phyloP scores from a whole-genome alignment of 2,113 vertebrate genomes.

The Synchiropus splendidus region DNA sequence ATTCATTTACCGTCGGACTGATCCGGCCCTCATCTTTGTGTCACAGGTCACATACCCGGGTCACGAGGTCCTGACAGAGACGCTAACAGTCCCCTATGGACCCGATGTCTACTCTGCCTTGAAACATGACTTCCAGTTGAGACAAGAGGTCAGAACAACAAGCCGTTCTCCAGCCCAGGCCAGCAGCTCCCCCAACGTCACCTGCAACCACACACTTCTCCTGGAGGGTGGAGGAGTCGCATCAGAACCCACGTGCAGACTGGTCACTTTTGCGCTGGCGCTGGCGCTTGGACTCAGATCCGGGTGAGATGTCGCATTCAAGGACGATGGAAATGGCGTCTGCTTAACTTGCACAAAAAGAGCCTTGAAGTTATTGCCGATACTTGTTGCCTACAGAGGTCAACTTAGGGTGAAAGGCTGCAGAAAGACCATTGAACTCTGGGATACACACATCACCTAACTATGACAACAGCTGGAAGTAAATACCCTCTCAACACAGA shows the following conservation, averaged over 20 bases:
- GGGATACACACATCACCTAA: no score
- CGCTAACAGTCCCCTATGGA: constrained; percentile 34
- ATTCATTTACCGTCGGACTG: no score
- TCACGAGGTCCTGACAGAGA: constrained; percentile 44
- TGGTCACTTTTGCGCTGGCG: not conserved
- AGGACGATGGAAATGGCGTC: no score
- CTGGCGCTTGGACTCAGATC: not conserved
- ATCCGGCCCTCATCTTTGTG: no score
- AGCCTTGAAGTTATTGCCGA: no score
- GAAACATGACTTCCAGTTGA: constrained; percentile 49
- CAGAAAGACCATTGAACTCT: no score
- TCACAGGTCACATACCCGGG: constrained; percentile 52
- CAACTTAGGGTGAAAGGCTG: no score
- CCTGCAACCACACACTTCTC: constrained; percentile 5
- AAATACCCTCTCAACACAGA: no score
- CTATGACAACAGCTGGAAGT: no score
- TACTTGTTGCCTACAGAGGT: no score
- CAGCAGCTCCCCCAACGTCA: not conserved
- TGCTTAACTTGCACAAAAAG: no score
- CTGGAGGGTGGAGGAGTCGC: not conserved
- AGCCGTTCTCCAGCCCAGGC: not conserved
- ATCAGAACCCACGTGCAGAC: not conserved
- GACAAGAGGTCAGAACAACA: not conserved
- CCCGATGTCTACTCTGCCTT: constrained; percentile 46
- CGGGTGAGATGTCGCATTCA: no score